Base-by-base conservation (phyloP, 2,113 vertebrate species). In the Stomatorhinus ivindoensis region DNA sequence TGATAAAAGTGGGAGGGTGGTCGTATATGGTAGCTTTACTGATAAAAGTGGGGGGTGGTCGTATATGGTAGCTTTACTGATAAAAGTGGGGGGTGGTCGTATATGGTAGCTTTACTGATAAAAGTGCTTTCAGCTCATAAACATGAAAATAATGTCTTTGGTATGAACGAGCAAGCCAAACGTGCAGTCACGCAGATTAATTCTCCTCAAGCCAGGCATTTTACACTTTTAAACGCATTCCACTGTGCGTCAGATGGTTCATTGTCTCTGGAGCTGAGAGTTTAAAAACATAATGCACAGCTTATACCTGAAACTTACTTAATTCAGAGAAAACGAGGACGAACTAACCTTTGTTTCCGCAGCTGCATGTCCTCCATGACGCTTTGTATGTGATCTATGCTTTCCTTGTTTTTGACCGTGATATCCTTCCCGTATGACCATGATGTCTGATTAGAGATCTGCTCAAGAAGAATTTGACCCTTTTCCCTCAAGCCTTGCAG, bases 291-390 rank as follows among this genome's bases (percentile, higher is more conserved):
- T n/a, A 61, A 65, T 65, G 58, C 58, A 58, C 21, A 2, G 55
- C 55, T 24, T 58, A 9, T n/a, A 61, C 55, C 21, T 24, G 24
- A n/a, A 61, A 6, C 24, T 24, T 35, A 80, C 39, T 83, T 83
- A 47, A 83, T 83, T 46, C 42, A 61, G 39, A 50, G 3, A 47
- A 46, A 87, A 39, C 47, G 58, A 46, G 88, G 21, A 55, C 35
- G 80, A n/a, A 47, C 17, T 89, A 93, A 97, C 98, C 98, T 98
- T 95, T 99, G 98, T 92, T 99, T 99, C 89, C 98, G 97, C 88
- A 99, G 97, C 89, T 99, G 98, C 98, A 99, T 99, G 90, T 99
- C 98, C 92, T 99, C 98, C 97, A 99, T 98, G 88, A 99, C 97
- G 44, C 96, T 96, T 93, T 99, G 98, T 91, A 99, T 96, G 89